Evolutionary conservation across 2,113 vertebrate species (phyloP).

Genomic region (Dunckerocampus dactyliophorus): DNA sequence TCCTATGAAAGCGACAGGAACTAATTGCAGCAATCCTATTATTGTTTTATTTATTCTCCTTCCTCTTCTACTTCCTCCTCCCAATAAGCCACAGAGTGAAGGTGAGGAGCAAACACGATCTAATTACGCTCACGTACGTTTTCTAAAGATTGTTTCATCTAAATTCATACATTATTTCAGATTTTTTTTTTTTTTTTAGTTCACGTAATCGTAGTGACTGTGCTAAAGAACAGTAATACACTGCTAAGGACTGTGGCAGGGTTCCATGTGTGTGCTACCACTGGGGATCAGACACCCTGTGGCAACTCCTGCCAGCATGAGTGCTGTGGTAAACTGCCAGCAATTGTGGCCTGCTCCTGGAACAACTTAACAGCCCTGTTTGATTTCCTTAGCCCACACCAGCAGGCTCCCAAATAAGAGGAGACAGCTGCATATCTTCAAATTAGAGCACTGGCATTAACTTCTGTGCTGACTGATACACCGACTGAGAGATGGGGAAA

Average conservation of each 20-base stretch:
- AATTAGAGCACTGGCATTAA: constrained; percentile 21
- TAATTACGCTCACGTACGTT: too few relatives aligned
- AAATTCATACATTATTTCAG: too few relatives aligned
- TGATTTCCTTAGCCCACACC: constrained; percentile 1
- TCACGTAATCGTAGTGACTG: neutral
- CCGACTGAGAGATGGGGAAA: constrained; percentile 12
- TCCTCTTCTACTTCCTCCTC: too few relatives aligned
- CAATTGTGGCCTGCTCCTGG: constrained; percentile 9
- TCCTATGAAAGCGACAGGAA: too few relatives aligned
- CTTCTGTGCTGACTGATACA: constrained; percentile 23
- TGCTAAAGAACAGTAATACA: constrained; percentile 32
- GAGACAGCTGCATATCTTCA: constrained; percentile 32
- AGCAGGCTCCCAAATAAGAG: constrained; percentile 16
- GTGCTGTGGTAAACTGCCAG: constrained; percentile 27
- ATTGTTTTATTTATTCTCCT: too few relatives aligned
- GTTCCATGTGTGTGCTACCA: constrained; percentile 5
- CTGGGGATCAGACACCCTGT: constrained; percentile 5
- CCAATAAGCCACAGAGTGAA: too few relatives aligned
- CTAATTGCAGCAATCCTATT: too few relatives aligned
- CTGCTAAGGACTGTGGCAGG: constrained; percentile 1
- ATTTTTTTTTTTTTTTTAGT: too few relatives aligned
- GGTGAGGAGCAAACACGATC: too few relatives aligned
- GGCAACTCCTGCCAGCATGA: constrained; percentile 22
- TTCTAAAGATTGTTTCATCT: too few relatives aligned
- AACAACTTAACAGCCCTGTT: constrained; percentile 15